Evolutionary conservation across 2,113 vertebrate species (phyloP).

Genomic region (Silurus asotus): DNA sequence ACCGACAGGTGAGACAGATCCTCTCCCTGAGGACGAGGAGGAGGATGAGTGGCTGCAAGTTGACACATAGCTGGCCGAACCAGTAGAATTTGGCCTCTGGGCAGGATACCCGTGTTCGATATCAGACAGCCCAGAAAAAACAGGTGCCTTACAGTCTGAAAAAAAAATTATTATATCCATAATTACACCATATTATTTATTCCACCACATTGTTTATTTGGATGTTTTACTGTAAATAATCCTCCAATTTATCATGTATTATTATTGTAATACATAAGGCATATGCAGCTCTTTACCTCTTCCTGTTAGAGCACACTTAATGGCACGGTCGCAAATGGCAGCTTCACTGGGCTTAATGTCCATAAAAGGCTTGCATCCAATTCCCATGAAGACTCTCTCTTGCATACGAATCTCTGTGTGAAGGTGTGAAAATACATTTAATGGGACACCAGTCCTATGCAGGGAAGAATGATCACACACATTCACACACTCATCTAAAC

Average conservation of each 20-base stretch:
- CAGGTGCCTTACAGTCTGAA: slow-evolving; percentile 64
- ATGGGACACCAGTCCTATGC: neutral
- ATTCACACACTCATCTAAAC: neutral
- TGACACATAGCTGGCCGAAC: slow-evolving; percentile 69
- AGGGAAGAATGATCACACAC: neutral
- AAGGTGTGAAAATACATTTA: neutral
- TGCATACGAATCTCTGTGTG: slow-evolving; percentile 76
- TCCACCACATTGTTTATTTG: neutral
- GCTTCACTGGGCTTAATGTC: slow-evolving; percentile 80
- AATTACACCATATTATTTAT: neutral
- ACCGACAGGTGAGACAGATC: slow-evolving; percentile 64
- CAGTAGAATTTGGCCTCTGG: slow-evolving; percentile 64
- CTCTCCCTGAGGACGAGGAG: slow-evolving; percentile 68
- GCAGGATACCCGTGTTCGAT: slow-evolving; percentile 50
- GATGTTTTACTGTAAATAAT: neutral
- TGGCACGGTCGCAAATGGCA: slow-evolving; percentile 73
- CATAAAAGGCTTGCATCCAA: slow-evolving; percentile 79
- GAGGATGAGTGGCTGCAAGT: slow-evolving; percentile 74
- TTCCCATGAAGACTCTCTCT: slow-evolving; percentile 78
- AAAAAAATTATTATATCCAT: neutral
- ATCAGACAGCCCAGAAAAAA: slow-evolving; percentile 38
- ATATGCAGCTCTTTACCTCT: slow-evolving; percentile 63
- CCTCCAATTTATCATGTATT: neutral
- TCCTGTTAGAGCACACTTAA: slow-evolving; percentile 67
- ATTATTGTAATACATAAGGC: neutral